Conservation (phyloP, 2,113 vertebrate species). For the Manacus vitellinus region DNA sequence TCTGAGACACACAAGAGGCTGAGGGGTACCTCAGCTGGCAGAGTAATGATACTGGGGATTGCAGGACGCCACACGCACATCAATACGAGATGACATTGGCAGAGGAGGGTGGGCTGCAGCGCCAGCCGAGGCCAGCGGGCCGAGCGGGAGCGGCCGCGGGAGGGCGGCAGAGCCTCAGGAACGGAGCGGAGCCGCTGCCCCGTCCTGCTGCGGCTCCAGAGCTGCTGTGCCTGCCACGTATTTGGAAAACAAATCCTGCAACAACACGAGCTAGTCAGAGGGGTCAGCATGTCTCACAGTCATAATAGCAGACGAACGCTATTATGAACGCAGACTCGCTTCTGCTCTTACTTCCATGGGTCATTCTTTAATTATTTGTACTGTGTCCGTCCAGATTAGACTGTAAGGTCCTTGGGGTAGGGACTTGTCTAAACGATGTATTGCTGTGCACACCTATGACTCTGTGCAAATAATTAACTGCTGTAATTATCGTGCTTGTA, state of each 20-base stretch:
- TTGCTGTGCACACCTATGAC: conserved; percentile 20
- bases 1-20: neutral
- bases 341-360: neutral
- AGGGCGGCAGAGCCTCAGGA: conserved; percentile 49
- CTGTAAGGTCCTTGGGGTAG: conserved; percentile 9
- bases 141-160: neutral
- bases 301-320: neutral
- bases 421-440: conserved; percentile 36
- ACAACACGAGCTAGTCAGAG: neutral
- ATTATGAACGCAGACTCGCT: neutral
- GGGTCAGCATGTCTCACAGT: neutral
- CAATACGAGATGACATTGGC: neutral
- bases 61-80: neutral
- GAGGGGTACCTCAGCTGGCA: neutral
- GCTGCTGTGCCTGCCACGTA: accelerated
- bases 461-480: conserved; percentile 41
- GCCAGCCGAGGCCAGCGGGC: accelerated
- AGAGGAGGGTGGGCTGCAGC: accelerated
- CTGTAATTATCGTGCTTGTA: neutral
- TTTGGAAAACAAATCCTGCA: neutral
- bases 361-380: conserved; percentile 13
- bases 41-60: neutral
- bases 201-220: accelerated
- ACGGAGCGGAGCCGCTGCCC: neutral
- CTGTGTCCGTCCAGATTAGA: neutral